Base-by-base conservation (phyloP, 1,140 invertebrate species). In the Geopemphigus sp. region DNA sequence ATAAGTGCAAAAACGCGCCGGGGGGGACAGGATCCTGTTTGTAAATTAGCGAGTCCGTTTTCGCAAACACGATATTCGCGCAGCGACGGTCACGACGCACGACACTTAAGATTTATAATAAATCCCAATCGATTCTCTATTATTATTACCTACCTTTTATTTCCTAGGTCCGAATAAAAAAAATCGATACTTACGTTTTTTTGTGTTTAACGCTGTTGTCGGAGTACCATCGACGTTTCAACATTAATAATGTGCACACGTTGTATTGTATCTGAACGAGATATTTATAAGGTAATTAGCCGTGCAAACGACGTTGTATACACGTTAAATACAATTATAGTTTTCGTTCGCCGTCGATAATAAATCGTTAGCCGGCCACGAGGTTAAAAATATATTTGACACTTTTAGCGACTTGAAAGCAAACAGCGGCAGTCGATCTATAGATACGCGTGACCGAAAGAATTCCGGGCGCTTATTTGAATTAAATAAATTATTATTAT, bases 1-100 rank as follows among this genome's bases (percentile, higher is more conserved):
- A 57, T 76, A 76, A 76, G 73, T 76, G 73, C 56, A 76, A 76
- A 59, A 76, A 76, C 56, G n/a, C n/a, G 26, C 32, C 39, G 29
- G 72, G 72, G 72, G 72, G 54, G 72, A 74, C 53, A 74, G 19
- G 54, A 59, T 76, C 73, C 56, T 76, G 73, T 76, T 76, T 76
- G 73, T 56, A 76, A 76, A 76, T 76, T 76, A 76, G 73, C 73
- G 59, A 76, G 24, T 76, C 56, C 73, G 32, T 59, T 76, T 76
- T 76, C 59, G 73, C 54, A 59, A 59, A 76, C 73, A 56, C 47
- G 50, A 73, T 73, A 32, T 32, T 54, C 53, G 45, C 32, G 45
- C 73, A 12, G 32, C 32, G 73, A 19, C 32, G 24, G 56, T 76
- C 24, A 6, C 32, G 61, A 39, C 15, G 32, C 29, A 29, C 53